Evolutionary conservation across 2,113 vertebrate species (phyloP).

Genomic region (Sinocyclocheilus maitianheensis): DNA sequence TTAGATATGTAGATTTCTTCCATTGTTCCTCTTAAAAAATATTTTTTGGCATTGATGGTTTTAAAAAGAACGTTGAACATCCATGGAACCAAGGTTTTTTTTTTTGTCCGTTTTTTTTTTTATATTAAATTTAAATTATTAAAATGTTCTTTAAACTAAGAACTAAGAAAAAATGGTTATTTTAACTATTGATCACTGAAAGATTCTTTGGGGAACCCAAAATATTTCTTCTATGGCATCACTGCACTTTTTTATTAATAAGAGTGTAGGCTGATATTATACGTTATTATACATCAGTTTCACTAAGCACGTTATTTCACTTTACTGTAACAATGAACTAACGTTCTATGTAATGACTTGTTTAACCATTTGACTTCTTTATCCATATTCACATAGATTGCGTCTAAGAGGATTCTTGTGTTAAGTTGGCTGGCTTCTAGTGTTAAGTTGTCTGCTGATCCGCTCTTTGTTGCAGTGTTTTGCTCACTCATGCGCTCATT

Average conservation of each 20-base stretch:
- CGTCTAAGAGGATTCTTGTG: conserved; percentile 27
- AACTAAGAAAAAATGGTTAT: neutral
- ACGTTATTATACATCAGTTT: neutral
- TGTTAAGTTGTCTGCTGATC: conserved; percentile 43
- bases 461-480: conserved; percentile 47
- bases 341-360: neutral
- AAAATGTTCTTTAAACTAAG: neutral
- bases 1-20: neutral
- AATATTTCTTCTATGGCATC: neutral
- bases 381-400: conserved; percentile 32
- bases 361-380: conserved; percentile 23
- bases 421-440: conserved; percentile 30
- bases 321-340: neutral
- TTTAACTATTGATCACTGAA: neutral
- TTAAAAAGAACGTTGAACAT: neutral
- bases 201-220: neutral
- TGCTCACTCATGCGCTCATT: conserved; percentile 29
- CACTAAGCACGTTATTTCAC: neutral
- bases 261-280: neutral
- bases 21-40: neutral
- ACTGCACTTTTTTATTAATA: neutral
- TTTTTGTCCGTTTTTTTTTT: too few species aligned
- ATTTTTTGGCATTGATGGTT: neutral
- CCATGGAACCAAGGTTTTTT: neutral
- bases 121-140: neutral